Evolutionary conservation across 1,140 invertebrate genomes (phyloP).

Genomic region (Epicauta chinensis): DNA sequence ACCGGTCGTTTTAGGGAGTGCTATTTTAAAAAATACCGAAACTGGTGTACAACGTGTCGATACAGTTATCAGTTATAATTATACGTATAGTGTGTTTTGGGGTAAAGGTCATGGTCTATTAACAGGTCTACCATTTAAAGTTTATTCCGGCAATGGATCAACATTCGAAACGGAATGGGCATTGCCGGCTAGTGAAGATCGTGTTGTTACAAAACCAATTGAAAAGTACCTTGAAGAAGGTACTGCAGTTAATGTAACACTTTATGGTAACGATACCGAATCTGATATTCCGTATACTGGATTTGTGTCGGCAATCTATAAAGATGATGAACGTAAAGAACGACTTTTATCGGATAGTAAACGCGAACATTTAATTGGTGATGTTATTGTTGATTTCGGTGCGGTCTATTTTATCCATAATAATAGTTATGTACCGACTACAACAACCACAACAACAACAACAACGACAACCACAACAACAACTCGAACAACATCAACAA

Average conservation of each 20-base stretch:
- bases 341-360: slow-evolving; percentile 51
- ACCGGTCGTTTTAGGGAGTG: slow-evolving; percentile 50
- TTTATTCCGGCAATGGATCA: slow-evolving; percentile 54
- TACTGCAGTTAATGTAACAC: slow-evolving; percentile 70
- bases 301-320: slow-evolving; percentile 62
- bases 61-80: slow-evolving; percentile 62
- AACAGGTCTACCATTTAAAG: slow-evolving; percentile 63
- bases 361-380: slow-evolving; percentile 57
- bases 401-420: slow-evolving; percentile 69
- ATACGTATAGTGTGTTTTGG: slow-evolving; percentile 65
- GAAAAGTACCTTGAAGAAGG: slow-evolving; percentile 59
- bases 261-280: slow-evolving; percentile 63
- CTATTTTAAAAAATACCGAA: slow-evolving; percentile 56
- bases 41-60: slow-evolving; percentile 51
- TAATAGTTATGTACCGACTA: slow-evolving; percentile 68
- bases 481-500: slow-evolving; percentile 50
- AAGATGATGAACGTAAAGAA: slow-evolving; percentile 48
- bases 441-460: slow-evolving; percentile 63
- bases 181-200: slow-evolving; percentile 50
- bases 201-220: slow-evolving; percentile 54
- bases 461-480: slow-evolving; percentile 59
- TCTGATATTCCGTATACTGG: slow-evolving; percentile 66
- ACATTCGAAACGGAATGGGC: slow-evolving; percentile 63
- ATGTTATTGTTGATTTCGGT: slow-evolving; percentile 60
- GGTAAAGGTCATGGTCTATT: slow-evolving; percentile 69